Percentiles rank a stretch among this genome's conserved stretches.
Conservation (phyloP, 2,888 invertebrate species). For the Ecliptopera silaceata region DNA sequence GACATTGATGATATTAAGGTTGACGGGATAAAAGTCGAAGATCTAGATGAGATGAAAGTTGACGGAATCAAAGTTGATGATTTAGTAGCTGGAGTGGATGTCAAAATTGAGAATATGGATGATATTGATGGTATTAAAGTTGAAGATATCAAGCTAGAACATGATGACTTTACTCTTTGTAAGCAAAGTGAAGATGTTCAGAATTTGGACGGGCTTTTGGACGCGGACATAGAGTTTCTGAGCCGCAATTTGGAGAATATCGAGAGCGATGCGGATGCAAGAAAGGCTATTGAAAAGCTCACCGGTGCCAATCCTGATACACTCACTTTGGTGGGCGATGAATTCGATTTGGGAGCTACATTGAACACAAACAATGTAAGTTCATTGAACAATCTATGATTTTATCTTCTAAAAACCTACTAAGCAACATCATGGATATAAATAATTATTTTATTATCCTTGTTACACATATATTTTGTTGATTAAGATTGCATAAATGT, state of each 20-base stretch:
- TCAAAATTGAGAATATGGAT: constrained; percentile 72
- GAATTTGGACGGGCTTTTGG: constrained; percentile 71
- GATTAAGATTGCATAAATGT: no score
- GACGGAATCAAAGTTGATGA: constrained; percentile 74
- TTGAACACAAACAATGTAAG: constrained; percentile 72
- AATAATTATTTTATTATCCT: no score
- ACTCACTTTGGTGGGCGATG: constrained; percentile 74
- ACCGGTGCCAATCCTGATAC: constrained; percentile 77
- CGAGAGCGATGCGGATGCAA: constrained; percentile 78
- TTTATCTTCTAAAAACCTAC: no score
- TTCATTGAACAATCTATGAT: constrained; percentile 31
- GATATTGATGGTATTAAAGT: constrained; percentile 71
- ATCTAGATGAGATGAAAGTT: constrained; percentile 69
- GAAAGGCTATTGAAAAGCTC: constrained; percentile 78
- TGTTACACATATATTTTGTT: no score
- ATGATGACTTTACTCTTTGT: constrained; percentile 68
- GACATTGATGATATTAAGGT: constrained; percentile 78
- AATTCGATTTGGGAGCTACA: constrained; percentile 76
- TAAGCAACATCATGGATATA: no score
- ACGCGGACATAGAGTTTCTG: constrained; percentile 78
- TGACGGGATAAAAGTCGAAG: constrained; percentile 72
- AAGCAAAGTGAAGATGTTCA: constrained; percentile 69
- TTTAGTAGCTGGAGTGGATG: constrained; percentile 55
- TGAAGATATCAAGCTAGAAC: constrained; percentile 74
- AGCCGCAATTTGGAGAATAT: constrained; percentile 77